These are phyloP conservation scores for Euzophera pinguis DNA, from an alignment of 2,888 invertebrate species.

Conservation along the genomic window DNA sequence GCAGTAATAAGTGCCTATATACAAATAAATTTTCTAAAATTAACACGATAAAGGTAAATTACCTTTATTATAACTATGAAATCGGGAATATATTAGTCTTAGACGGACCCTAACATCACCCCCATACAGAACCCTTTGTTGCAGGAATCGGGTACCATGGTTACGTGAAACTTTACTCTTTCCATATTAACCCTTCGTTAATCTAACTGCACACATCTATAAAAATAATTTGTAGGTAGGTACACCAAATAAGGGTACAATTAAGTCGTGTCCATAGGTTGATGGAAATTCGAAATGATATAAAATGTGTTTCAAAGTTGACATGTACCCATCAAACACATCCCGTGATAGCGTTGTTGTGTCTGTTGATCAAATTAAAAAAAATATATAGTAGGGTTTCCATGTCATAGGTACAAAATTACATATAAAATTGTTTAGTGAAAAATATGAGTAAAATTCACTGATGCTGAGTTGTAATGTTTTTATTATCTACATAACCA, in stretches of 20 bases:
- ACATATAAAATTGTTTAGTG: background rate
- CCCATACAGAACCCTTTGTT: conserved; percentile 38
- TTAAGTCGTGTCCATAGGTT: background rate
- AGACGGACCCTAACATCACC: background rate
- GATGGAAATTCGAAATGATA: conserved; percentile 4
- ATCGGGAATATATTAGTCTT: background rate
- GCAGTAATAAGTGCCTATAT: too few relatives aligned
- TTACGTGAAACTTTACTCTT: conserved; percentile 23
- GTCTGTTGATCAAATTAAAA: conserved; percentile 17
- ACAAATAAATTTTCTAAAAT: too few relatives aligned
- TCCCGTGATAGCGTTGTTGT: conserved; percentile 27
- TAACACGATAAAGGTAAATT: background rate
- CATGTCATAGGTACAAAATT: too few relatives aligned
- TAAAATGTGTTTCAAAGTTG: conserved; percentile 22
- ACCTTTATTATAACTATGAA: background rate
- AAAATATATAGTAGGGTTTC: background rate
- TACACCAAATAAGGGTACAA: background rate
- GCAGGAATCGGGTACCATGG: conserved; percentile 27
- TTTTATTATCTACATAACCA: too few relatives aligned
- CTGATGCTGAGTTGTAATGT: too few relatives aligned
- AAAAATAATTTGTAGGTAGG: too few relatives aligned
- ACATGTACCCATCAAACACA: conserved; percentile 20
- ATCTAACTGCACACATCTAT: background rate
- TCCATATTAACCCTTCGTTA: conserved; percentile 13
- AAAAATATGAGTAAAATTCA: too few relatives aligned